Evolutionary conservation across 2,888 invertebrate species (phyloP).

Genomic region (Chloroclystis v-ata): DNA sequence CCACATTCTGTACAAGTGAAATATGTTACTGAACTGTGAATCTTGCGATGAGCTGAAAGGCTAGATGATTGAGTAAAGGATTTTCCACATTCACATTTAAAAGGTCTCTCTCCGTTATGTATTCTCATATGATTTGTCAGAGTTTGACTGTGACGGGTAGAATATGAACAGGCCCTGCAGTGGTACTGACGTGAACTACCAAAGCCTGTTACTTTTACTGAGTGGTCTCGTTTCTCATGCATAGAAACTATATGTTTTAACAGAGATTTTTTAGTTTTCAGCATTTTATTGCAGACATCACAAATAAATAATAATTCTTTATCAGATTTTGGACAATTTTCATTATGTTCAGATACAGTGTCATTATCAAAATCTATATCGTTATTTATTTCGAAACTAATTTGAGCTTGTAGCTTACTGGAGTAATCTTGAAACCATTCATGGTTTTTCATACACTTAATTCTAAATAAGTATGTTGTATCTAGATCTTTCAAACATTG

Average conservation of each 20-base stretch:
- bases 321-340: conserved; percentile 6
- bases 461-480: conserved; percentile 47
- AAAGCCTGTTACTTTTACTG: conserved; percentile 60
- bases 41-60: conserved; percentile 63
- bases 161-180: conserved; percentile 63
- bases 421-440: conserved; percentile 40
- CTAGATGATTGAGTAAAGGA: conserved; percentile 66
- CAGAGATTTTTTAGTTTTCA: conserved; percentile 53
- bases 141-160: conserved; percentile 68
- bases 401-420: conserved; percentile 5
- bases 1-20: conserved; percentile 67
- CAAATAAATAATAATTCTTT: conserved; percentile 36
- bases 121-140: conserved; percentile 66
- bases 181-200: conserved; percentile 58
- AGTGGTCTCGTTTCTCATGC: conserved; percentile 59
- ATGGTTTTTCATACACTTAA: conserved; percentile 54
- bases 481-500: conserved; percentile 51
- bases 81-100: conserved; percentile 66
- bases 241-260: conserved; percentile 54
- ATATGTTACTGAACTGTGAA: conserved; percentile 55
- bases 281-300: conserved; percentile 48
- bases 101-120: conserved; percentile 68
- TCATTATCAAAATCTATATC: conserved; percentile 20
- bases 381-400: background rate
- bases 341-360: conserved; percentile 17